These are phyloP conservation scores for Ailurus styani DNA, from an alignment of 2,113 vertebrate species.

Conservation along the genomic window DNA sequence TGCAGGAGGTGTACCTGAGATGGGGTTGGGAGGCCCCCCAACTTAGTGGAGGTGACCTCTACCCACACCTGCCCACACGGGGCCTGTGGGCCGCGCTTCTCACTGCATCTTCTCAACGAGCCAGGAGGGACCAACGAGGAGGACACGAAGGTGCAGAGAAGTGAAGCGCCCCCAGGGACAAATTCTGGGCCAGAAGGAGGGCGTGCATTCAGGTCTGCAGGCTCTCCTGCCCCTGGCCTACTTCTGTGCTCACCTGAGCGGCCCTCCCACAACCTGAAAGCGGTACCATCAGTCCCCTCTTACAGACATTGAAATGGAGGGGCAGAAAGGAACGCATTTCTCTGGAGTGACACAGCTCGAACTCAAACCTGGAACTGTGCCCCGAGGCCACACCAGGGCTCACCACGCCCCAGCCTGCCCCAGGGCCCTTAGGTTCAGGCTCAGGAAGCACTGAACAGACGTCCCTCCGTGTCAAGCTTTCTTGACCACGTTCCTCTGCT, in stretches of 20 bases:
- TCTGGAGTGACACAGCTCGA: background rate
- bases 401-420: too few species aligned
- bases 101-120: background rate
- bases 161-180: background rate
- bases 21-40: background rate
- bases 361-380: background rate
- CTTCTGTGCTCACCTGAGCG: background rate
- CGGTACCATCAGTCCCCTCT: background rate
- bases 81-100: background rate
- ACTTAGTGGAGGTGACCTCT: too few species aligned
- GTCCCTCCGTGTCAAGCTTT: too few species aligned
- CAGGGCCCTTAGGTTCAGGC: background rate
- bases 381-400: background rate
- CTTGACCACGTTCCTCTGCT: background rate
- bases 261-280: background rate
- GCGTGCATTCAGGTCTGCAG: background rate
- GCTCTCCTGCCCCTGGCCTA: background rate
- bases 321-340: background rate
- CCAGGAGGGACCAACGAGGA: accelerated
- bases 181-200: background rate
- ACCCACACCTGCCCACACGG: background rate
- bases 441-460: background rate
- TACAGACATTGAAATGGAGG: background rate
- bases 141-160: background rate
- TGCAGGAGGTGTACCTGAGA: background rate